phyloP scores from a whole-genome alignment of 2,888 invertebrate species.

The Drosophila anceps region DNA sequence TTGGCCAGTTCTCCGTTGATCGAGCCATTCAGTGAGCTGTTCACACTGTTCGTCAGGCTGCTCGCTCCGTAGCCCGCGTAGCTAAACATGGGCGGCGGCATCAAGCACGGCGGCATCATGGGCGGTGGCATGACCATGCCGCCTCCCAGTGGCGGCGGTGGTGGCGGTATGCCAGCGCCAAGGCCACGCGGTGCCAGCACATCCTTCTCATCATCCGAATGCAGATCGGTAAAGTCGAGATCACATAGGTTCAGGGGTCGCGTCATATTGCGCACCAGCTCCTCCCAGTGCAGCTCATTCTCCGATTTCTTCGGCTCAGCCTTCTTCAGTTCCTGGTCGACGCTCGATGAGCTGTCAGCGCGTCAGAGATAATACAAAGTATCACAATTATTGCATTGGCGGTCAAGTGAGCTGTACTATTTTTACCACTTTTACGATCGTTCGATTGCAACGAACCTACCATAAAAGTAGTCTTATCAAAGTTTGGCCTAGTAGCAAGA shows the following conservation, averaged over 20 bases:
- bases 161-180: conserved; percentile 90
- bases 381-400: conserved; percentile 13
- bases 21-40: conserved; percentile 83
- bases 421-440: conserved; percentile 16
- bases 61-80: conserved; percentile 78
- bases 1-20: conserved; percentile 82
- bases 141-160: conserved; percentile 90
- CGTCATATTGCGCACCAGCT: conserved; percentile 91
- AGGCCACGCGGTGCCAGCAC: conserved; percentile 89
- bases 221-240: conserved; percentile 97
- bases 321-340: conserved; percentile 89
- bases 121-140: conserved; percentile 86
- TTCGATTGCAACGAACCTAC: conserved; percentile 19
- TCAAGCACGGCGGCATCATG: conserved; percentile 84
- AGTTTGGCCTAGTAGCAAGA: conserved; percentile 55
- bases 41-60: conserved; percentile 82
- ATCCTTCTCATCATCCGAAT: conserved; percentile 94
- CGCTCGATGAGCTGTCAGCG: conserved; percentile 88
- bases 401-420: conserved; percentile 32
- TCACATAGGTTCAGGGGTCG: conserved; percentile 95
- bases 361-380: conserved; percentile 12
- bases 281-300: conserved; percentile 98
- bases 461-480: conserved; percentile 57
- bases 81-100: conserved; percentile 86
- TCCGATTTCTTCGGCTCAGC: conserved; percentile 94